Evolutionary conservation across 1,140 invertebrate genomes (phyloP), one percentile per base, ranked within the genome.

Genomic region (Mamestra configurata): DNA sequence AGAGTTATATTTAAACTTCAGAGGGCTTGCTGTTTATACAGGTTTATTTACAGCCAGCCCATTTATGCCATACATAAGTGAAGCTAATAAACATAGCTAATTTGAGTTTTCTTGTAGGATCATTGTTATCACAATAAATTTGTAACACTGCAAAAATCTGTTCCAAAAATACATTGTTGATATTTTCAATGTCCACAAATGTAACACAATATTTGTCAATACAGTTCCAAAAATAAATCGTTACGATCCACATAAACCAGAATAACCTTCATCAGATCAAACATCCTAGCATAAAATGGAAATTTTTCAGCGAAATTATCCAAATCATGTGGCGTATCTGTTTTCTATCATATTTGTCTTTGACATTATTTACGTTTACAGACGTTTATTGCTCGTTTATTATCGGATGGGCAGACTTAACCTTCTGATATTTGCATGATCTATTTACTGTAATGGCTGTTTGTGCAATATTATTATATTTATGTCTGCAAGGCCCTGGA

Each of bases 251-350:
- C 22, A 70, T 27, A 46, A 68, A 5, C 40, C 31, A 24, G 4
- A 46, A 46, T n/a, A 46, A 27, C 66, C 66, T 70, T 43, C 61
- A n/a, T 6, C 0, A 27, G 0, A 49, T 4, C 53, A 13, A 24
- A 70, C 37, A 68, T 70, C 66, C 66, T 70, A 49, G 66, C 40
- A 46, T 70, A 24, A 70, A 70, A 49, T 40, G 66, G 66, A 70
- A 70, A 46, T 49, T 46, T 66, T 66, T 27, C 59, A 61, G 40
- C 11, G 11, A 70, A 20, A 27, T n/a, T 27, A 70, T 46, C 11
- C 18, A 4, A 49, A 49, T 27, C 35, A 66, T 66, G 18, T 70
- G 40, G 43, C 20, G 20, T 22, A 20, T 73, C 71, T 73, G 71
- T 55, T 73, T 73, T 31, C 53, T 73, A 27, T 73, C 53, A 40